Evolutionary conservation across 2,888 invertebrate species (phyloP), one percentile per base, ranked within the genome.

Genomic region (Azorinus chamasolen): DNA sequence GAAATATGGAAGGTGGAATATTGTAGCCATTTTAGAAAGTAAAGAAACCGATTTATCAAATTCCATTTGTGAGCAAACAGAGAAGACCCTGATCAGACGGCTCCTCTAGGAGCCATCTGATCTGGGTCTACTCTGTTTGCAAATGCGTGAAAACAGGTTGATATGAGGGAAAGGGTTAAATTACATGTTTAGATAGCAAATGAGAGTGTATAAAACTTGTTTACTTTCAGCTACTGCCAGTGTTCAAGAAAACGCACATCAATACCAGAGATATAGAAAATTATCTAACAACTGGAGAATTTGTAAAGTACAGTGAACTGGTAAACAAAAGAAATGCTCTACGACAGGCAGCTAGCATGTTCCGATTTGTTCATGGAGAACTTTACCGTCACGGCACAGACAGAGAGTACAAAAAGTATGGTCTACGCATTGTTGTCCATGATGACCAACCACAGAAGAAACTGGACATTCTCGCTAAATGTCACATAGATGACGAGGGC

Each of bases 381-480:
- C 55, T 78, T 50, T 78, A 69, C 41, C 32, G 78, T 16, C 64
- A 78, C 65, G 78, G 78, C 18, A 78, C 66, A 16, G 61, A 64
- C 5, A 41, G 72, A 57, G 78, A 78, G 27, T 78, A 72, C 61
- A 20, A 16, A 0, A 59, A 64, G 24, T 78, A 69, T 39, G 78
- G 78, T 6, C 50, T 78, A 14, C 66, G 78, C 16, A 24, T 78
- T 22, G 78, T 78, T 8, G 54, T 78, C 14, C 78, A 78, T 51
- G 78, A 78, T 69, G 78, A 78, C 25, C 59, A 78, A 43, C 72
- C 69, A 0, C 72, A 78, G 32, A 63, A 61, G 37, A 72, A 69
- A 25, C 54, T 68, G 8, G 78, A 78, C 22, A 69, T 78, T 18
- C 64, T 78, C 18, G 53, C 55, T 14, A 72, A 69, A 54, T 63